These are phyloP conservation scores for Chelon labrosus DNA, from an alignment of 2,797 vertebrate genomes.

Conservation along the genomic window DNA sequence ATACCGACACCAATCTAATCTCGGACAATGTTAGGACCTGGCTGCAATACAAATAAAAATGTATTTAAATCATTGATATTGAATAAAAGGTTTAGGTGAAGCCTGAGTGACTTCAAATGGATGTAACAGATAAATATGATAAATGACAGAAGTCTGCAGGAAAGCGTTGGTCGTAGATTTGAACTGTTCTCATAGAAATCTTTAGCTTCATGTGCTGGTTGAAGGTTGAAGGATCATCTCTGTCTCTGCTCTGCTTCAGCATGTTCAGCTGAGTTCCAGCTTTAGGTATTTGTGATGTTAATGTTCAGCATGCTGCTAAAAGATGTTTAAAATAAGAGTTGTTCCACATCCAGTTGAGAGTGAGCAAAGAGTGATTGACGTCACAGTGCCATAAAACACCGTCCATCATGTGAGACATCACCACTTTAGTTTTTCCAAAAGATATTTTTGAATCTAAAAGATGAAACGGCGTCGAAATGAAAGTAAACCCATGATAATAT, in stretches of 20 bases:
- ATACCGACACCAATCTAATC: too few relatives aligned
- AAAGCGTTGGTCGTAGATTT: too few relatives aligned
- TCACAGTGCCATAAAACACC: conserved; percentile 63
- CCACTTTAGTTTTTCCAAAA: conserved; percentile 52
- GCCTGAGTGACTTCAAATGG: too few relatives aligned
- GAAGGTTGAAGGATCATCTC: too few relatives aligned
- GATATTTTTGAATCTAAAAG: conserved; percentile 66
- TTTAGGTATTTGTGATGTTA: conserved; percentile 69
- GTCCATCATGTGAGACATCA: conserved; percentile 37
- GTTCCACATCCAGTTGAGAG: conserved; percentile 51
- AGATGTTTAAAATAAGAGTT: conserved; percentile 44
- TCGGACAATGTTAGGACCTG: too few relatives aligned
- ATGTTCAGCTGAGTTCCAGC: conserved; percentile 72
- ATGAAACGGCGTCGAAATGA: conserved; percentile 56
- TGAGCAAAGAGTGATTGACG: conserved; percentile 59
- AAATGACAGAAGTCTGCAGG: too few relatives aligned
- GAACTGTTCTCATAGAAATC: too few relatives aligned
- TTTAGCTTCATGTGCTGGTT: too few relatives aligned
- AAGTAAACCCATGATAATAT: conserved; percentile 42
- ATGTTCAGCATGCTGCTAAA: conserved; percentile 79
- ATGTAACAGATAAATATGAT: too few relatives aligned
- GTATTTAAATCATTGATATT: too few relatives aligned
- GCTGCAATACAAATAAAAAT: too few relatives aligned
- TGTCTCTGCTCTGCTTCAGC: conserved; percentile 59
- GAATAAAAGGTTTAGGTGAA: too few relatives aligned